Base-by-base conservation (phyloP, 2,113 vertebrate species). In the zebrafish (Danio rerio) region DNA sequence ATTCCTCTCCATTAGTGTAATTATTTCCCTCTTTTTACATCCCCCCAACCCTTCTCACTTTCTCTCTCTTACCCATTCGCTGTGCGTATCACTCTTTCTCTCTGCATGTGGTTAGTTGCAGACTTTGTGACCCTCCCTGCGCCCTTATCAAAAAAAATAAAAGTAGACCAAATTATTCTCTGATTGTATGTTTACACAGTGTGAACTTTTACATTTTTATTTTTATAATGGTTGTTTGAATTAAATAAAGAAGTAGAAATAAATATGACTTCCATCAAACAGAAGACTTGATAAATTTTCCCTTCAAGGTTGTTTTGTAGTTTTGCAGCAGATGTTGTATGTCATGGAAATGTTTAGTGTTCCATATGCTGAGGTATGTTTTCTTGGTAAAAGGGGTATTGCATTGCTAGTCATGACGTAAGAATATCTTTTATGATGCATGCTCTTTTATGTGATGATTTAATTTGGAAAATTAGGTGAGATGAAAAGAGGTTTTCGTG, bases 1-100 rank as follows among this genome's bases (percentile, higher is more conserved):
- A 85, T 68, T 73, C 61, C 68, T 82, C 78, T 78, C 52, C 75
- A 82, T 82, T 82, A 79, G 74, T 13, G 6, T 82, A 82, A 85
- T 82, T 79, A 79, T 74, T 56, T 65, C 10, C n/a, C 45, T 81
- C 40, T 8, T 58, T 71, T 72, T 81, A 9, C 49, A 15, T 9
- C 6, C 9, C 75, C 42, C 75, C 13, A 52, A 52, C 11, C 70
- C 43, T 45, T n/a, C 61, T 31, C 4, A 5, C 15, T 49, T 9
- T 53, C 75, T 56, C 79, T 78, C 74, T 8, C 75, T 20, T 59
- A 40, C 20, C 5, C 55, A 18, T 21, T 76, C 16, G 12, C 16
- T 45, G 5, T 81, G 20, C 47, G 56, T 52, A 52, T 42, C 45
- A 43, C 49, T 73, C 50, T 73, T 63, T 40, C 56, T 43, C 73